A percentile compares a stretch with the other conserved stretches of the same genome.
Evolutionary conservation across 2,113 vertebrate genomes (phyloP).

Genomic region (Lamprologus ornatipinnis): DNA sequence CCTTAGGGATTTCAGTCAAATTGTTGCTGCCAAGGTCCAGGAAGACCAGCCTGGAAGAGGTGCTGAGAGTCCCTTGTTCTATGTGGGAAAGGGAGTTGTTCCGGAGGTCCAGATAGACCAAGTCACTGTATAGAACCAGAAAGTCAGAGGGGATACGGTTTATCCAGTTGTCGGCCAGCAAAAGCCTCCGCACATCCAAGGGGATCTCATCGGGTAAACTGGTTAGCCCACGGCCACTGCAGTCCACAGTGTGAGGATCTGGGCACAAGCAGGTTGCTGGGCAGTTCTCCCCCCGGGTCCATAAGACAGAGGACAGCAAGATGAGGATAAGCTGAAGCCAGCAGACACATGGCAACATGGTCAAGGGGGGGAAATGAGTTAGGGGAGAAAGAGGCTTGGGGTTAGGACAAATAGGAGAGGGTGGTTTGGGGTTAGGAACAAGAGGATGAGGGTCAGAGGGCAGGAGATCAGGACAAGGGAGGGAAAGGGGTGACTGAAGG

Average conservation of each 20-base stretch:
- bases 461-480: constrained; percentile 52
- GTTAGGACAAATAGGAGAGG: constrained; percentile 26
- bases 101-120: constrained; percentile 92
- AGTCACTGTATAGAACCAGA: constrained; percentile 91
- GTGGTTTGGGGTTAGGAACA: constrained; percentile 27
- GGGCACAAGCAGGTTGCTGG: constrained; percentile 83
- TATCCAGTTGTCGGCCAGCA: constrained; percentile 90
- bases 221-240: constrained; percentile 85
- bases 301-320: constrained; percentile 64
- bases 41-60: constrained; percentile 88
- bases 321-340: constrained; percentile 69
- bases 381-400: constrained; percentile 35
- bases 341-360: constrained; percentile 77
- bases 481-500: constrained; percentile 65
- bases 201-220: constrained; percentile 87
- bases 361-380: constrained; percentile 61
- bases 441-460: constrained; percentile 52
- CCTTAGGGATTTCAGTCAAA: constrained; percentile 85
- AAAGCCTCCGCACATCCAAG: constrained; percentile 87
- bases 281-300: constrained; percentile 76
- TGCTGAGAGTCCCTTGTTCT: constrained; percentile 87
- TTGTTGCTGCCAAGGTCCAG: constrained; percentile 94
- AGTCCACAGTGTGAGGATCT: constrained; percentile 93
- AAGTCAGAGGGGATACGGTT: constrained; percentile 89
- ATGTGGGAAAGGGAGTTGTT: constrained; percentile 90